A percentile compares a stretch with the other conserved stretches of the same genome.
These are phyloP conservation scores for Euwallacea fornicatus DNA, from an alignment of 1,140 invertebrate species.

Conservation along the genomic window DNA sequence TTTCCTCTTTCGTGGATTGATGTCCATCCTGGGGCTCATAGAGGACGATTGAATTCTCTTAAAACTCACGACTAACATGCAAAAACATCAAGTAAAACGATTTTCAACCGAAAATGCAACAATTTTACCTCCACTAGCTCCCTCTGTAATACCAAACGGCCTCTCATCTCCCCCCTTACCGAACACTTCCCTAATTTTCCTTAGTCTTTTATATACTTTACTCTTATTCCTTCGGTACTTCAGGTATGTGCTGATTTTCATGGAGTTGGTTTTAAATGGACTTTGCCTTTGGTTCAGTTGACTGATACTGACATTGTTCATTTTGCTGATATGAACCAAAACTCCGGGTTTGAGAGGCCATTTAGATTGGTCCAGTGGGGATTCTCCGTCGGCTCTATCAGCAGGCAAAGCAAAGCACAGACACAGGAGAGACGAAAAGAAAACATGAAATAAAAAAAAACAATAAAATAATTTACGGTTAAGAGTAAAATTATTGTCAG, in stretches of 20 bases:
- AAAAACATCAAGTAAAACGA: constrained; percentile 36
- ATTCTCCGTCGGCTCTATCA: constrained; percentile 49
- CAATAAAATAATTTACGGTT: not conserved
- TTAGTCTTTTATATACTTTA: constrained; percentile 51
- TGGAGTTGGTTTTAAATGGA: constrained; percentile 46
- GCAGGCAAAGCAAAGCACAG: constrained; percentile 9
- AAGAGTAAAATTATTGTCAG: not conserved
- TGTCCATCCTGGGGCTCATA: constrained; percentile 40
- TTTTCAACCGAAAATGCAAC: constrained; percentile 13
- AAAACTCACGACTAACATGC: constrained; percentile 57
- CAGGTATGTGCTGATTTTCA: constrained; percentile 37
- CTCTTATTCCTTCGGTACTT: constrained; percentile 47
- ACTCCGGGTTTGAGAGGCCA: constrained; percentile 89
- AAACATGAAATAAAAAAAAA: constrained; percentile 10
- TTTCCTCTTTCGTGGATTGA: constrained; percentile 69
- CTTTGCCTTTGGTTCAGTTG: constrained; percentile 38
- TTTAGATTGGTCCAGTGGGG: constrained; percentile 66
- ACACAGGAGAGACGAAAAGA: constrained; percentile 11
- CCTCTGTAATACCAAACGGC: constrained; percentile 48
- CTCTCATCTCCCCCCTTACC: constrained; percentile 43
- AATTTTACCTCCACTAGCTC: constrained; percentile 48
- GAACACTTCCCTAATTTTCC: constrained; percentile 47
- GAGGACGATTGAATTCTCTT: constrained; percentile 53
- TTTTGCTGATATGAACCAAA: constrained; percentile 80
- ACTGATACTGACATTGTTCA: constrained; percentile 61